Evolutionary conservation across 2,888 invertebrate genomes (phyloP).

Genomic region (Deilephila elpenor): DNA sequence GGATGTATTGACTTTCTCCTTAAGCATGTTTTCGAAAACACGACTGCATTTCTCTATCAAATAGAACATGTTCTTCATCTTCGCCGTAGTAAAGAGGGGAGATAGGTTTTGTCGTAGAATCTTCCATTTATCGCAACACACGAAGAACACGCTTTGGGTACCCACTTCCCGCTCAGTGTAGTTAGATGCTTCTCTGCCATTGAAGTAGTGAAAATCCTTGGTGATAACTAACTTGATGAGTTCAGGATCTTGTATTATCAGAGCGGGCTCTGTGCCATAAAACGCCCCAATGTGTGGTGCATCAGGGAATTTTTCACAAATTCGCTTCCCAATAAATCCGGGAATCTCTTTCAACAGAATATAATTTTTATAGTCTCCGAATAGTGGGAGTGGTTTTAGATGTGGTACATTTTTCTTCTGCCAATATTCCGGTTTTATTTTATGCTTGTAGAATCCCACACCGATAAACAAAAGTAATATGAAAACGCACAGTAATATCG

Average conservation of each 20-base stretch:
- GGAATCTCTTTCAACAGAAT: conserved; percentile 49
- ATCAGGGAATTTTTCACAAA: conserved; percentile 52
- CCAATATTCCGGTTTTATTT: conserved; percentile 55
- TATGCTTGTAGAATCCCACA: conserved; percentile 26
- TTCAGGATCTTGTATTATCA: conserved; percentile 58
- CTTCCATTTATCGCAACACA: conserved; percentile 62
- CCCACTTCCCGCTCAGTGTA: conserved; percentile 51
- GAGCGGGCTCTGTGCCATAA: conserved; percentile 62
- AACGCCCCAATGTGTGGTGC: conserved; percentile 62
- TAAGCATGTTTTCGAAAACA: conserved; percentile 50
- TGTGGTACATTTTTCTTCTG: conserved; percentile 52
- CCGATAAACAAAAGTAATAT: neutral
- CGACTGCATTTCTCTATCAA: conserved; percentile 54
- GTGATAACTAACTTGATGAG: conserved; percentile 55
- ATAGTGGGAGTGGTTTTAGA: conserved; percentile 48
- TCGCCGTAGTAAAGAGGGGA: conserved; percentile 61
- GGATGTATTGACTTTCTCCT: conserved; percentile 37
- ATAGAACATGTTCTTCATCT: conserved; percentile 67
- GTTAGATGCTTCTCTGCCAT: conserved; percentile 55
- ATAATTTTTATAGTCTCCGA: conserved; percentile 60
- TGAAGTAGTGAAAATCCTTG: conserved; percentile 63
- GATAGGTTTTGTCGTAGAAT: conserved; percentile 61
- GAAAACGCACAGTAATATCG: conserved; percentile 14
- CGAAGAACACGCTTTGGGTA: conserved; percentile 56
- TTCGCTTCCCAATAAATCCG: conserved; percentile 43